phyloP scores from a whole-genome alignment of 1,140 invertebrate genomes.

The Drosophila sp. region DNA sequence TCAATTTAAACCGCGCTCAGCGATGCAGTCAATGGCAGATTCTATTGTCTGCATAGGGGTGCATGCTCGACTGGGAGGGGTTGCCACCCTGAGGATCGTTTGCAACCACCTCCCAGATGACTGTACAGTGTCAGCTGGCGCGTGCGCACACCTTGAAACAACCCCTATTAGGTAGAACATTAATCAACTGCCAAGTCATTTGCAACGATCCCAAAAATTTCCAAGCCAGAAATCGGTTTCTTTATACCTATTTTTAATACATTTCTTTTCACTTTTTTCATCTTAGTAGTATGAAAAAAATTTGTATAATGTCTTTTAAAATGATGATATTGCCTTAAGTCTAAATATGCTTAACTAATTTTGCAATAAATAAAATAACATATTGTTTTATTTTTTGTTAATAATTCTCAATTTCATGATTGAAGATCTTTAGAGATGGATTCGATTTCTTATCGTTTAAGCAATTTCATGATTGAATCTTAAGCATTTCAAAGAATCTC shows the following conservation, averaged over 20 bases:
- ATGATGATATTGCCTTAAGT: not conserved
- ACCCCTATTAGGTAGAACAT: conserved; percentile 10
- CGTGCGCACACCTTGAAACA: conserved; percentile 12
- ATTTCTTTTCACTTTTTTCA: not conserved
- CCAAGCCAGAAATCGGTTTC: not conserved
- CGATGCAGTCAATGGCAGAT: conserved; percentile 36
- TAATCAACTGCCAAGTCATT: conserved; percentile 11
- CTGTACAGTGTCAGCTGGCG: conserved; percentile 28
- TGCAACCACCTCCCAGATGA: conserved; percentile 5
- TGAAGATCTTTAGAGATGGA: too few species aligned
- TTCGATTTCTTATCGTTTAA: too few species aligned
- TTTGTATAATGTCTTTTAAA: not conserved
- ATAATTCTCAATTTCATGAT: too few species aligned
- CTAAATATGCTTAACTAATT: not conserved
- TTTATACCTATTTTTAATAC: not conserved
- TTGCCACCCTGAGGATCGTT: conserved; percentile 11
- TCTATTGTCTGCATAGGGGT: conserved; percentile 1
- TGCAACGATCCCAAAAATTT: not conserved
- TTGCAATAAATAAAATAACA: too few species aligned
- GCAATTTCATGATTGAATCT: too few species aligned
- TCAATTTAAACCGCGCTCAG: conserved; percentile 66
- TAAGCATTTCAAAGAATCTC: too few species aligned
- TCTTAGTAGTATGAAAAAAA: not conserved
- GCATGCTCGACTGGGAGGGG: not conserved
- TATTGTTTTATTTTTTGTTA: too few species aligned